Evolutionary conservation across 2,797 vertebrate genomes (phyloP).

Genomic region (Lepidocolaptes lacrymiger): DNA sequence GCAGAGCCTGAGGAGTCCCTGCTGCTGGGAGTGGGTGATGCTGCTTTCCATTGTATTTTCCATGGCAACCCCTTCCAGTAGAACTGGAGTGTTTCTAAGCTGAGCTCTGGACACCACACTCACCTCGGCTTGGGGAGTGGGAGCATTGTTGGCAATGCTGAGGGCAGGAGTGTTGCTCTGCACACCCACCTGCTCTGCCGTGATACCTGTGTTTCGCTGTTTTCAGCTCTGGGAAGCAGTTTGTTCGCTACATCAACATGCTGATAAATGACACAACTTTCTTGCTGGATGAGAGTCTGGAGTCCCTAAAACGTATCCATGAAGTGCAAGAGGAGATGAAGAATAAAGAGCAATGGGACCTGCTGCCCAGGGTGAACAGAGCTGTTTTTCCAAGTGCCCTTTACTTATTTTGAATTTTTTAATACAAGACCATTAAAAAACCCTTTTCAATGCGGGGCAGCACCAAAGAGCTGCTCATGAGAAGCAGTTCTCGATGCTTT

Average conservation of each 20-base stretch:
- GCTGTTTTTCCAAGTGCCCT: constrained; percentile 32
- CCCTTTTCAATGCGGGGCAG: background rate
- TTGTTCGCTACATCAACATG: constrained; percentile 99
- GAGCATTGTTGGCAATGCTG: background rate
- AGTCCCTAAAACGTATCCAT: constrained; percentile 97
- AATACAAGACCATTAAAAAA: background rate
- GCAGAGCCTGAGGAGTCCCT: background rate
- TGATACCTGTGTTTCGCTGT: background rate
- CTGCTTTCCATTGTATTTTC: background rate
- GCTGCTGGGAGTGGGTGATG: background rate
- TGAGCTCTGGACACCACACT: background rate
- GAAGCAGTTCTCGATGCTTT: background rate
- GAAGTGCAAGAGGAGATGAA: constrained; percentile 99
- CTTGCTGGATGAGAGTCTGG: constrained; percentile 96
- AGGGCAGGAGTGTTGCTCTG: background rate
- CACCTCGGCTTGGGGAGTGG: constrained; percentile 4
- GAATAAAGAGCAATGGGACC: constrained; percentile 97
- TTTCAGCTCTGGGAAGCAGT: constrained; percentile 96
- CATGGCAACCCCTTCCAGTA: background rate
- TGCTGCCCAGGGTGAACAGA: constrained; percentile 89
- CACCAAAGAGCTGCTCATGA: background rate
- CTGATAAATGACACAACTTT: constrained; percentile 99
- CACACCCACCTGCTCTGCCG: background rate
- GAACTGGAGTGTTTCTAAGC: background rate
- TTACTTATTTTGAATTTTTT: constrained; percentile 36